Conservation (phyloP, 2,888 invertebrate genomes). For the Carabus problematicus region DNA sequence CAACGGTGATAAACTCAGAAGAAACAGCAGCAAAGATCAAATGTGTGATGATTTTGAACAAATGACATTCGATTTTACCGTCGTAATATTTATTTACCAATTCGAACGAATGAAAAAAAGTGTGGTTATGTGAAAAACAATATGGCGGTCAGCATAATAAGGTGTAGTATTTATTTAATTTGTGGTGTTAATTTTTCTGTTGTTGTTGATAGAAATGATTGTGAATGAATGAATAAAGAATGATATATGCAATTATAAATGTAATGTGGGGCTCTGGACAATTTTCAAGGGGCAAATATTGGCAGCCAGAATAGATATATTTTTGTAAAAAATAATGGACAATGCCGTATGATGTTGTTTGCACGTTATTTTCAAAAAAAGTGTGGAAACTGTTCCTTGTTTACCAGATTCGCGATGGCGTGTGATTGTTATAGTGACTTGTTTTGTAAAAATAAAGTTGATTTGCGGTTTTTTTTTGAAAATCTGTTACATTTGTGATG, state of each 20-base stretch:
- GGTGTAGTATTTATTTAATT: constrained; percentile 15
- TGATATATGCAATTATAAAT: too few species aligned
- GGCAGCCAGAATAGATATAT: constrained; percentile 26
- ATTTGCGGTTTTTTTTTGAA: too few species aligned
- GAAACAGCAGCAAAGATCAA: too few species aligned
- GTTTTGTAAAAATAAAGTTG: background rate
- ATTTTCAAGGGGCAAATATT: too few species aligned
- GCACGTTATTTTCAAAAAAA: background rate
- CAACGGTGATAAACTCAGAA: background rate
- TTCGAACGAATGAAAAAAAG: too few species aligned
- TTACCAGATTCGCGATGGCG: constrained; percentile 16
- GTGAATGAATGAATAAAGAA: background rate
- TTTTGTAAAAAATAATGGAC: constrained; percentile 27
- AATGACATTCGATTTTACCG: too few species aligned
- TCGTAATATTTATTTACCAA: too few species aligned
- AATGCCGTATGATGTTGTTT: constrained; percentile 22
- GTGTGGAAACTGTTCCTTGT: background rate
- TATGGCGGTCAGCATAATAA: too few species aligned
- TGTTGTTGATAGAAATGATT: constrained; percentile 25
- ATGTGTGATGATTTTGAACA: too few species aligned
- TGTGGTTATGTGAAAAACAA: too few species aligned
- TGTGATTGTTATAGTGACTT: constrained; percentile 10
- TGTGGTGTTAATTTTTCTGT: constrained; percentile 19
- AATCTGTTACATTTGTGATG: constrained; percentile 27
- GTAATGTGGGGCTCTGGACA: too few species aligned